phyloP scores from a whole-genome alignment of 2,113 vertebrate species.

The Pelecanoides urinatrix region DNA sequence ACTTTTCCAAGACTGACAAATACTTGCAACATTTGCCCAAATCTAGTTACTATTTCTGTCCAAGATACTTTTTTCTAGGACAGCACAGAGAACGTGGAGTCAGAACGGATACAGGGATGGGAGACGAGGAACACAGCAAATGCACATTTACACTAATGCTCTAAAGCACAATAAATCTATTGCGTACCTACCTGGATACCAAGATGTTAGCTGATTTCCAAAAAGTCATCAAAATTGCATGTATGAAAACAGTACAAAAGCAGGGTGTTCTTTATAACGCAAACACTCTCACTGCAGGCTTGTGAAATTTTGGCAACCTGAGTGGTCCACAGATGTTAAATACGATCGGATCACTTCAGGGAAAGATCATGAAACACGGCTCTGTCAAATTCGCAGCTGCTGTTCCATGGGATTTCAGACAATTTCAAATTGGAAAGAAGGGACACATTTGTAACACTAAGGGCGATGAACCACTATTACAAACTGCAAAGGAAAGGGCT shows the following conservation, averaged over 20 bases:
- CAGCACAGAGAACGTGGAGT: neutral
- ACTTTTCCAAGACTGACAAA: neutral
- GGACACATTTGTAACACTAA: neutral
- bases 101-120: neutral
- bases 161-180: neutral
- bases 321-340: constrained; percentile 52
- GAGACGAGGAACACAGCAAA: neutral
- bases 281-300: neutral
- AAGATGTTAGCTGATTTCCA: neutral
- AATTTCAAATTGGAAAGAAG: neutral
- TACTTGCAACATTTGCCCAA: neutral
- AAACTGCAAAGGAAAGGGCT: neutral
- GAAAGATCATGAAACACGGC: constrained; percentile 33
- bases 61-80: neutral
- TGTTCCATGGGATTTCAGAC: neutral
- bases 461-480: neutral
- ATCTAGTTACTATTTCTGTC: neutral
- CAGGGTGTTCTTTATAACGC: neutral
- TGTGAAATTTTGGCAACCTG: constrained; percentile 7
- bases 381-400: constrained; percentile 50
- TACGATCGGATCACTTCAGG: constrained; percentile 40
- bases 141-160: neutral
- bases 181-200: neutral
- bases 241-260: neutral
- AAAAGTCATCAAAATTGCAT: neutral